Base-by-base conservation (phyloP, 2,797 vertebrate species). In the Erpetoichthys calabaricus region DNA sequence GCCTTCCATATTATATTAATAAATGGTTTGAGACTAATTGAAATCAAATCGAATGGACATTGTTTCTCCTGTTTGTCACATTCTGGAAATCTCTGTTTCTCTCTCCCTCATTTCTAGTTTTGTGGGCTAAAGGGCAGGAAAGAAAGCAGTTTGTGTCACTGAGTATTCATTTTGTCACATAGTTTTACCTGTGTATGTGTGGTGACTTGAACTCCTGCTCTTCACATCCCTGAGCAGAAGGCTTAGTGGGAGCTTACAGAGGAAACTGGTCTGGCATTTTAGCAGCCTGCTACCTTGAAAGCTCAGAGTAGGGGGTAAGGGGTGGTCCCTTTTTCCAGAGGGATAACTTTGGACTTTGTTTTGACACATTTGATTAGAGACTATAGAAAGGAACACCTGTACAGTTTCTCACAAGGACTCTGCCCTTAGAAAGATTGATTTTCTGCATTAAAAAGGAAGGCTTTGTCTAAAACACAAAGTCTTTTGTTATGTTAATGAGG, bases 401-500 rank as follows among this genome's bases (percentile, higher is more conserved):
- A 86, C 83, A 80, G 85, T 76, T 81, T 74, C 74, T 81, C 83
- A 87, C 85, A 87, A 87, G 86, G 57, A 77, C 72, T 47, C 61
- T 74, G 80, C 89, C 88, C 87, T 72, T 75, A 77, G 81, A 80
- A 87, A 86, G 87, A 89, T 85, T 81, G 75, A 84, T 88, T 89
- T 87, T 76, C 73, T 82, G 80, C 85, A 86, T 91, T 89, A 89
- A 86, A 89, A 84, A 88, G 86, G 86, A 88, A 87, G 81, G 83
- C 88, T 87, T 94, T 90, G 89, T 90, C 88, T 90, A 91, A 91
- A 89, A 88, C 84, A 86, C 83, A 73, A 79, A 81, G 85, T 86
- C 87, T 89, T 94, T 94, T 97, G 91, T 98, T 91, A 97, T 95
- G 94, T 87, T 91, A 95, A 97, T 91, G 80, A 88, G 84, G 76